Evolutionary conservation across 1,140 invertebrate species (phyloP).

Genomic region (Sinonovacula constricta): DNA sequence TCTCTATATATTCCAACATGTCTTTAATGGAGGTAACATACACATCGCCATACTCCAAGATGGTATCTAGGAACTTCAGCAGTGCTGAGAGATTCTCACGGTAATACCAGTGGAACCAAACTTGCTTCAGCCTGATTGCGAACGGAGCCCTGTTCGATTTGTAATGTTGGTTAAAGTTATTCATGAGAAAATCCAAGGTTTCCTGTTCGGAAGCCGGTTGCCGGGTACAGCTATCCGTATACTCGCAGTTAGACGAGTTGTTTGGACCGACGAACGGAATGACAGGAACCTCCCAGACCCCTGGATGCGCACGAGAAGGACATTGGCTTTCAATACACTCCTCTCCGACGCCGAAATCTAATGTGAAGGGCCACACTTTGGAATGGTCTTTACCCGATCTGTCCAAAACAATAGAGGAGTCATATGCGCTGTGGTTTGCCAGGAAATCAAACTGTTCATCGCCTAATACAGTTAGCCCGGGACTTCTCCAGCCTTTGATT

Average conservation of each 20-base stretch:
- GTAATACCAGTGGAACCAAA: constrained; percentile 66
- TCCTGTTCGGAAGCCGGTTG: constrained; percentile 40
- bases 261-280: constrained; percentile 48
- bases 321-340: constrained; percentile 51
- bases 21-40: constrained; percentile 57
- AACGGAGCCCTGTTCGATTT: constrained; percentile 61
- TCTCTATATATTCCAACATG: constrained; percentile 60
- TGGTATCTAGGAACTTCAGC: constrained; percentile 57
- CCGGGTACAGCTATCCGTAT: constrained; percentile 49
- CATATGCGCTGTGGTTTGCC: constrained; percentile 56
- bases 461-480: constrained; percentile 44
- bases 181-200: constrained; percentile 55
- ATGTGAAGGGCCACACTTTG: constrained; percentile 63
- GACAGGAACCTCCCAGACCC: constrained; percentile 66
- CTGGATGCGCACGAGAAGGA: constrained; percentile 43
- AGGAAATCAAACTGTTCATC: constrained; percentile 53
- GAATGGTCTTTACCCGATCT: background rate
- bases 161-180: constrained; percentile 66
- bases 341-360: constrained; percentile 58
- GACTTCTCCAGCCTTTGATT: constrained; percentile 59
- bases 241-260: constrained; percentile 44
- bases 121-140: constrained; percentile 62
- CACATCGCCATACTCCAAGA: constrained; percentile 56
- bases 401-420: constrained; percentile 56
- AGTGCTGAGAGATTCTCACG: constrained; percentile 58